Evolutionary conservation across 2,888 invertebrate species (phyloP).

Genomic region (Meteorus colon): DNA sequence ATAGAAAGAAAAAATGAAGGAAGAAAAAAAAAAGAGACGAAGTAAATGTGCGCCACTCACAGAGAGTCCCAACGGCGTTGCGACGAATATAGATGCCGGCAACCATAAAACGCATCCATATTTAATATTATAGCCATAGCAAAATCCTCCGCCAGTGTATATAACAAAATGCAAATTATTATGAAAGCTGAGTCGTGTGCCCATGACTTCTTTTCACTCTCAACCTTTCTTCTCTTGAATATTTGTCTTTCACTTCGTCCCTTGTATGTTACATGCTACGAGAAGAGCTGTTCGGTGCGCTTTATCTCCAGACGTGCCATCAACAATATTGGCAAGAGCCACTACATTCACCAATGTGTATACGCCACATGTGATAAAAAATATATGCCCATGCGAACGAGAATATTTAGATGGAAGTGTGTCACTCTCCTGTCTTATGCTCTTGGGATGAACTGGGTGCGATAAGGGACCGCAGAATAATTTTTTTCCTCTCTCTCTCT

Average conservation of each 20-base stretch:
- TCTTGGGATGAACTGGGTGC: conserved; percentile 8
- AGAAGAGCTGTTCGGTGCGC: conserved; percentile 23
- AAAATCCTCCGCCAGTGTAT: conserved; percentile 53
- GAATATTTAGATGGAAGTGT: conserved; percentile 49
- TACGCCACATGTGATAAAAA: conserved; percentile 69
- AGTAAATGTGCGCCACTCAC: conserved; percentile 22
- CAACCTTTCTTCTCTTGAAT: background rate
- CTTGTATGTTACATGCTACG: conserved; percentile 2
- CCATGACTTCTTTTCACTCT: conserved; percentile 37
- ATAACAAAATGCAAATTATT: conserved; percentile 70
- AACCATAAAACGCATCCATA: conserved; percentile 66
- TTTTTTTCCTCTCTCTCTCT: conserved; percentile 7
- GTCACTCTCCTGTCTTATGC: conserved; percentile 16
- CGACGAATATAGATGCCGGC: conserved; percentile 50
- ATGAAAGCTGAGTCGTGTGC: conserved; percentile 69
- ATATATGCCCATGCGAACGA: conserved; percentile 56
- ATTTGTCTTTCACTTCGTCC: background rate
- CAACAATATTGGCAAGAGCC: conserved; percentile 59
- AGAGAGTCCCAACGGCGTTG: conserved; percentile 42
- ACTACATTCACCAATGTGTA: conserved; percentile 35
- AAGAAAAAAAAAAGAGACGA: background rate
- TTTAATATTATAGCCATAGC: conserved; percentile 64
- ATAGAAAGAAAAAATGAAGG: background rate
- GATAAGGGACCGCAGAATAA: conserved; percentile 1
- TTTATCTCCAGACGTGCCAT: conserved; percentile 54